Evolutionary conservation across 2,888 invertebrate species (phyloP).

Genomic region (Folsomia candida): DNA sequence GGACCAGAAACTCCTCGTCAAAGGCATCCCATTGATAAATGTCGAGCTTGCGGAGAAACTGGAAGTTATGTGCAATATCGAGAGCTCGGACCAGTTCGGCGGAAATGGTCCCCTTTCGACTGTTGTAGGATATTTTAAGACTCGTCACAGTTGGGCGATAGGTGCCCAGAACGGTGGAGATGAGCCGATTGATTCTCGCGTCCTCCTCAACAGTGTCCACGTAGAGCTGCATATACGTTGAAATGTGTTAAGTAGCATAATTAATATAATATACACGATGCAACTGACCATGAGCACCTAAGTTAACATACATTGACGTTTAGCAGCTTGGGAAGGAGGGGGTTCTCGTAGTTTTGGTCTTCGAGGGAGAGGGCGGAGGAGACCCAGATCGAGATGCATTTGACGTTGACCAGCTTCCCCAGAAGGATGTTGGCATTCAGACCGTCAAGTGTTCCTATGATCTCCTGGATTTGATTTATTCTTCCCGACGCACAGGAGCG

Average conservation of each 20-base stretch:
- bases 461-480: slow-evolving; percentile 14
- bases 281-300: too few species aligned
- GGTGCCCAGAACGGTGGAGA: neutral
- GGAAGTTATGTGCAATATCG: slow-evolving; percentile 29
- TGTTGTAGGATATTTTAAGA: slow-evolving; percentile 33
- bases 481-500: neutral
- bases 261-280: too few species aligned
- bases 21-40: slow-evolving; percentile 37
- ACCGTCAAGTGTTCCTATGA: slow-evolving; percentile 31
- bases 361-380: slow-evolving; percentile 16
- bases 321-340: slow-evolving; percentile 19
- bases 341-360: slow-evolving; percentile 21
- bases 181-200: slow-evolving; percentile 2
- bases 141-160: slow-evolving; percentile 26
- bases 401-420: slow-evolving; percentile 20
- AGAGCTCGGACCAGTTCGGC: slow-evolving; percentile 24
- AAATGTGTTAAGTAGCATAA: too few species aligned
- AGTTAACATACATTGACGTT: slow-evolving; percentile 26
- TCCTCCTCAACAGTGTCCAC: slow-evolving; percentile 20
- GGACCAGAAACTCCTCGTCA: slow-evolving; percentile 30
- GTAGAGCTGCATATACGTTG: too few species aligned
- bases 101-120: slow-evolving; percentile 23
- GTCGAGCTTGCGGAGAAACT: slow-evolving; percentile 29
- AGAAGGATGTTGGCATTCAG: slow-evolving; percentile 29
- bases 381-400: slow-evolving; percentile 32